phyloP scores from a whole-genome alignment of 2,113 vertebrate genomes.

The Corydoras maculifer region DNA sequence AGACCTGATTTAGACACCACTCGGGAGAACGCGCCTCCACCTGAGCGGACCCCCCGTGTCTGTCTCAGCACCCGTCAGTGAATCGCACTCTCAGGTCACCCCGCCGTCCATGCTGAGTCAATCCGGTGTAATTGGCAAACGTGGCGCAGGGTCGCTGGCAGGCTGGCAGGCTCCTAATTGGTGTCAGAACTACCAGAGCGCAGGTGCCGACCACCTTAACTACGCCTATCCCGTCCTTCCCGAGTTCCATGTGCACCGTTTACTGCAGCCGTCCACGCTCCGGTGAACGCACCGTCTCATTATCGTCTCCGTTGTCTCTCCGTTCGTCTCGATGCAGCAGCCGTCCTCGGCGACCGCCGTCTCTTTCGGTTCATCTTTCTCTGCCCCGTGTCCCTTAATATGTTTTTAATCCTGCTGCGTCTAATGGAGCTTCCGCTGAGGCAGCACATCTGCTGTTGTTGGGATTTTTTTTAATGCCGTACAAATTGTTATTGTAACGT shows the following conservation, averaged over 20 bases:
- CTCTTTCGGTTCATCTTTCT: too few relatives aligned
- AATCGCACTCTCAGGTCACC: conserved; percentile 69
- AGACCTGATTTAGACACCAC: conserved; percentile 62
- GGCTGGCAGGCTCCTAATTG: conserved; percentile 64
- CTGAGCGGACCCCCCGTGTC: conserved; percentile 30
- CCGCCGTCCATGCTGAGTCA: conserved; percentile 63
- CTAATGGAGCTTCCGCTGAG: too few relatives aligned
- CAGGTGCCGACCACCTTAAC: conserved; percentile 6
- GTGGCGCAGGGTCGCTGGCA: conserved; percentile 51
- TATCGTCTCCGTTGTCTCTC: background rate
- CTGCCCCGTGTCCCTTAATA: too few relatives aligned
- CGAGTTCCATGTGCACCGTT: background rate
- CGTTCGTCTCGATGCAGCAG: too few relatives aligned
- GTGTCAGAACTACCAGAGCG: conserved; percentile 52
- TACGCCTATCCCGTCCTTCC: background rate
- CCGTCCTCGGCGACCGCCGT: too few relatives aligned
- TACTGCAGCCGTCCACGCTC: background rate
- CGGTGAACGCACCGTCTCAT: background rate
- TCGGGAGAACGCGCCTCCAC: background rate
- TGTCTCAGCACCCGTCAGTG: conserved; percentile 58
- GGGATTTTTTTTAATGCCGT: too few relatives aligned
- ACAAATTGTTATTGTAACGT: too few relatives aligned
- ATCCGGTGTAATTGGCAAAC: conserved; percentile 65
- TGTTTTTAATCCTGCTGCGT: too few relatives aligned
- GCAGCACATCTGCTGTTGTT: too few relatives aligned